Evolutionary conservation across 2,888 invertebrate species (phyloP).

Genomic region (Eilema caniola): DNA sequence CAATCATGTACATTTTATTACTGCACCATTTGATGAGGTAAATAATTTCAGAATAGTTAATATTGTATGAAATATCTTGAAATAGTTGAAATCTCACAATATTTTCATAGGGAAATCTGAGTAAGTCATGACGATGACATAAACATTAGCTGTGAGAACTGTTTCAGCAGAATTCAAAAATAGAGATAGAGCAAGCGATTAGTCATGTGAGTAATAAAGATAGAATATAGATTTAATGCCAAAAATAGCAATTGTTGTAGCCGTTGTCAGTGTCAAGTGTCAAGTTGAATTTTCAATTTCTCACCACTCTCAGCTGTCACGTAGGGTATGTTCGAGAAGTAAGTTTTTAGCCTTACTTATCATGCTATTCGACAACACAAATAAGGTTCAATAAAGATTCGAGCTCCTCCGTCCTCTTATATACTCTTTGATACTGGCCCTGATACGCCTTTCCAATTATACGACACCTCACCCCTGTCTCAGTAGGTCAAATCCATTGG

Average conservation of each 20-base stretch:
- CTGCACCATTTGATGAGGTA: neutral
- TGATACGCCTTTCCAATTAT: neutral
- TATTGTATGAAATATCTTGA: neutral
- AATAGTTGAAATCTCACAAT: conserved; percentile 6
- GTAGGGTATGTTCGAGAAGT: neutral
- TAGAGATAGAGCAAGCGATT: neutral
- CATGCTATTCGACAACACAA: too few species aligned
- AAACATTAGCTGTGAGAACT: neutral
- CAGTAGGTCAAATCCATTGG: neutral
- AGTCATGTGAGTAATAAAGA: neutral
- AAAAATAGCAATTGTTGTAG: neutral
- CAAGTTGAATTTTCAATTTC: too few species aligned
- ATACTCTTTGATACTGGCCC: too few species aligned
- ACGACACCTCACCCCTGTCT: neutral
- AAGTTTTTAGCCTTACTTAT: neutral
- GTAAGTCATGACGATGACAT: neutral
- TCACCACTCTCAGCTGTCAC: neutral
- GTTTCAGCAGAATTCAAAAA: neutral
- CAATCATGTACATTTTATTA: conserved; percentile 12
- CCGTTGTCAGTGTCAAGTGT: neutral
- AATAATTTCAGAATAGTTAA: neutral
- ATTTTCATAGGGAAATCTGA: neutral
- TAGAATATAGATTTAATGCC: neutral
- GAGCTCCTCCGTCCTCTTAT: too few species aligned
- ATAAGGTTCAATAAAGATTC: too few species aligned